phyloP scores from a whole-genome alignment of 2,797 vertebrate genomes.

The Sebastes umbrosus region DNA sequence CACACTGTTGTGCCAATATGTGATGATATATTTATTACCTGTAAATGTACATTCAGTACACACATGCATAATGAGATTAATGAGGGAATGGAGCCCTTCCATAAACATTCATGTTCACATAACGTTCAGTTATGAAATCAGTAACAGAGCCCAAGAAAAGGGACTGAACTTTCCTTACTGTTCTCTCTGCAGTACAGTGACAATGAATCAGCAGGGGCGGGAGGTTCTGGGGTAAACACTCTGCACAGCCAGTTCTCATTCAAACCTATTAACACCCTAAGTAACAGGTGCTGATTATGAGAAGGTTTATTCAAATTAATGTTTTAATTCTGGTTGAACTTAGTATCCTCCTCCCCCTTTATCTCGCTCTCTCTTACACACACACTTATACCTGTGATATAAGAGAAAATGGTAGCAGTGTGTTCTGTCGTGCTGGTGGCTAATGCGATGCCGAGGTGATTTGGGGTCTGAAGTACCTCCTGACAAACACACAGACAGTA shows the following conservation, averaged over 20 bases:
- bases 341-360: neutral
- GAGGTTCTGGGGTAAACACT: neutral
- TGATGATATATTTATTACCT: neutral
- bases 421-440: constrained; percentile 29
- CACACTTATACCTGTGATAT: constrained; percentile 9
- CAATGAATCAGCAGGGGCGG: neutral
- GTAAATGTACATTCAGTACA: constrained; percentile 9
- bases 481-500: constrained; percentile 33
- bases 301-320: constrained; percentile 36
- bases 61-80: neutral
- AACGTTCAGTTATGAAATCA: constrained; percentile 56
- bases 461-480: constrained; percentile 20
- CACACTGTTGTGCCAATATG: neutral
- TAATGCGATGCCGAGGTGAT: constrained; percentile 30
- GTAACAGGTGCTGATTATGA: constrained; percentile 36
- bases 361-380: neutral
- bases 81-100: neutral
- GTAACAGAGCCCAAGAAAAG: constrained; percentile 4
- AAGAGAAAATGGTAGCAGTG: constrained; percentile 1
- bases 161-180: constrained; percentile 2
- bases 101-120: neutral
- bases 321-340: neutral
- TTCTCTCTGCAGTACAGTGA: neutral
- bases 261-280: constrained; percentile 36
- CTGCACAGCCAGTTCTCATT: constrained; percentile 56